Evolutionary conservation across 1,140 invertebrate genomes (phyloP).

Genomic region (Lepidurus arcticus): DNA sequence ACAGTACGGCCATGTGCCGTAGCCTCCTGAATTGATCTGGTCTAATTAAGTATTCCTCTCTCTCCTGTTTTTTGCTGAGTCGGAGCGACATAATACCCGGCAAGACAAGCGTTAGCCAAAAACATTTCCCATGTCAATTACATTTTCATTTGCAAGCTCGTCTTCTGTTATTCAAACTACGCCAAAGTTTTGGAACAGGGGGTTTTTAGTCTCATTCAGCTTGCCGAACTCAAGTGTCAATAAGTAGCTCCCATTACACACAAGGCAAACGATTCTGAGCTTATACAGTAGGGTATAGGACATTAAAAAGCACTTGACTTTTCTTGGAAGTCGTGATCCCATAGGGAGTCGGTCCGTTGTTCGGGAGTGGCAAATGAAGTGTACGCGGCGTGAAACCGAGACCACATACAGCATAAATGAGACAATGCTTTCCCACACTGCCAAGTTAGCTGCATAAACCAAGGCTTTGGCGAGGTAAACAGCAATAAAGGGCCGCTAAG

Average conservation of each 20-base stretch:
- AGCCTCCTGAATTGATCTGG: background rate
- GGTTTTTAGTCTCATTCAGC: too few species aligned
- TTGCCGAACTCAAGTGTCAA: too few species aligned
- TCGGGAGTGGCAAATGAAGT: constrained; percentile 12
- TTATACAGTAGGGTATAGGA: too few species aligned
- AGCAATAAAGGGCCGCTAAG: background rate
- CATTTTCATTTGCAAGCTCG: too few species aligned
- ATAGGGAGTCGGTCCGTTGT: background rate
- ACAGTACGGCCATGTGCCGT: background rate
- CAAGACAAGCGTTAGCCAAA: too few species aligned
- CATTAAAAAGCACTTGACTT: too few species aligned
- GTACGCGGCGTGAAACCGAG: background rate
- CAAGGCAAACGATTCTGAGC: too few species aligned
- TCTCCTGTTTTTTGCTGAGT: background rate
- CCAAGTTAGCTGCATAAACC: background rate
- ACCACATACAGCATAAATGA: constrained; percentile 19
- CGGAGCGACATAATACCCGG: too few species aligned
- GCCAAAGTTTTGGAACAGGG: too few species aligned
- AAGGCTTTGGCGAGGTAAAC: background rate
- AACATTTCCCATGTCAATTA: too few species aligned
- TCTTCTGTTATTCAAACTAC: too few species aligned
- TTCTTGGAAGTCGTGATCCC: background rate
- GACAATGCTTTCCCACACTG: background rate
- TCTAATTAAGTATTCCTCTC: background rate
- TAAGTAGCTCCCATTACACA: too few species aligned